Evolutionary conservation across 2,888 invertebrate genomes (phyloP), one percentile per base, ranked within the genome.

Genomic region (Drosophila setosimentum): DNA sequence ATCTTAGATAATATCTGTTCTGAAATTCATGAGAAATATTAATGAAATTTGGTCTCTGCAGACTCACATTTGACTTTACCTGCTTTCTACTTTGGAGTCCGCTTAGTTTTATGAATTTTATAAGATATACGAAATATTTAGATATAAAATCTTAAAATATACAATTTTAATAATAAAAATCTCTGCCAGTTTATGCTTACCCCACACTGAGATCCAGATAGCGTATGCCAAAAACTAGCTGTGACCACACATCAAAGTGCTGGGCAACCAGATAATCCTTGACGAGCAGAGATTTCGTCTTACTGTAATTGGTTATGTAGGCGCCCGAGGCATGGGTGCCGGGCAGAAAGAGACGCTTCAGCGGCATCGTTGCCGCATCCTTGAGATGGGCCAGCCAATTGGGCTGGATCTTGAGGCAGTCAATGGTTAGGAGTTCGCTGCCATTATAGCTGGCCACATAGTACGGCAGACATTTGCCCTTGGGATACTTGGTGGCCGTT

Each of bases 151-250:
- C 5, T 29, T 3, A 29, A 29, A 29, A 29, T 5, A 3, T 29
- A 29, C n/a, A 29, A 29, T 0, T 29, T 29, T 2, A 29, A 29
- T 29, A 29, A 29, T 29, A 29, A 29, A 29, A 2, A n/a, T 1
- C 13, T 2, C 0, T 1, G 21, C 13, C 3, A 13, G 7, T 13
- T 27, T 2, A 0, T n/a, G 54, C 96, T 93, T 95, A 97, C 73
- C 96, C 97, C 76, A 97, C 94, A 82, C 97, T 95, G 63, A 97
- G 94, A 92, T 97, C 97, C 58, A 97, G 94, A 93, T 97, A 97
- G 89, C 97, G 94, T 86, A 97, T 96, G 61, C 97, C 97, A 91
- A 96, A 96, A 0, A 97, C 96, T n/a, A 98, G 94, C 90, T 98
- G 97, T 0, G 95, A 95, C 96, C 97, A 97, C 58, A 97, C 94